Conservation (phyloP, 2,888 invertebrate genomes). For the Apodemia duryi region DNA sequence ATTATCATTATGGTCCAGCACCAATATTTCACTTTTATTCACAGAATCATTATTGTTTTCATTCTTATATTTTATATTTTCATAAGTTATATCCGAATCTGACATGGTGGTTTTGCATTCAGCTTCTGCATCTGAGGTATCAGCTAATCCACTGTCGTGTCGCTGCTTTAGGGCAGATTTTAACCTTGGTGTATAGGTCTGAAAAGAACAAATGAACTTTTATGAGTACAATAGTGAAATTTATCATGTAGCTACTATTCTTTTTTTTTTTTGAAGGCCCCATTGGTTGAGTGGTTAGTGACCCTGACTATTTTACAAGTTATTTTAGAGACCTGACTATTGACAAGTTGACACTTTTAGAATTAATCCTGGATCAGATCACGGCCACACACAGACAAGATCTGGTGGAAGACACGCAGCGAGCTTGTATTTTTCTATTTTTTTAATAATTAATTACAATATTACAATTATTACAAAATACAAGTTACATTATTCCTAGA, state of each 20-base stretch:
- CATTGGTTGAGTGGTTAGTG: too few relatives aligned
- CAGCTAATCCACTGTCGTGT: conserved; percentile 69
- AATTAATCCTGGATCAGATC: too few relatives aligned
- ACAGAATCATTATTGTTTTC: conserved; percentile 23
- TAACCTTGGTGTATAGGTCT: conserved; percentile 49
- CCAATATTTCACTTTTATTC: conserved; percentile 15
- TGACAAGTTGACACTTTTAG: too few relatives aligned
- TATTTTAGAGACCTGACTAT: too few relatives aligned
- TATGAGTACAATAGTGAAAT: neutral
- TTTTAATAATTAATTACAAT: too few relatives aligned
- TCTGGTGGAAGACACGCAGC: too few relatives aligned
- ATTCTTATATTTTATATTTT: conserved; percentile 10
- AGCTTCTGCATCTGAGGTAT: conserved; percentile 69
- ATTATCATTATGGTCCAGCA: conserved; percentile 33
- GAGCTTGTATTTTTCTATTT: too few relatives aligned
- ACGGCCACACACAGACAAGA: too few relatives aligned
- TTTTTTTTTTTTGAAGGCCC: too few relatives aligned
- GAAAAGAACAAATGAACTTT: conserved; percentile 31
- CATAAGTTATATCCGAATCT: conserved; percentile 29
- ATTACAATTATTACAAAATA: too few relatives aligned
- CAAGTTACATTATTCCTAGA: too few relatives aligned
- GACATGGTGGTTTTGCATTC: conserved; percentile 49
- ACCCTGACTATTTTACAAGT: too few relatives aligned
- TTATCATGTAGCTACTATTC: neutral
- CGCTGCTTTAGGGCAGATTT: conserved; percentile 60